Evolutionary conservation across 2,797 vertebrate species (phyloP), one percentile per base, ranked within the genome.

Genomic region (Alfaro cultratus): DNA sequence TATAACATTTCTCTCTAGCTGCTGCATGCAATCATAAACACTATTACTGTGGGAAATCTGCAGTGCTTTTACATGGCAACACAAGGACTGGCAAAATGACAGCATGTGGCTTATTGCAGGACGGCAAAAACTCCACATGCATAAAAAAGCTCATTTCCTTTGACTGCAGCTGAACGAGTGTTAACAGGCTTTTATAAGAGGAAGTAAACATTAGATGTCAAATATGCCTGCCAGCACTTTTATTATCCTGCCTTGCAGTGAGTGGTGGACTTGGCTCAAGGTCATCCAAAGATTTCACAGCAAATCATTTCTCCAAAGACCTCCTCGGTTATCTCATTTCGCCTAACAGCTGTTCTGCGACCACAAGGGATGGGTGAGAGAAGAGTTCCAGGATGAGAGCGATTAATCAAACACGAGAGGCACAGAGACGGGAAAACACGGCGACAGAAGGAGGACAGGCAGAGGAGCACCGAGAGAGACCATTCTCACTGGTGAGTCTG

Each of bases 281-380:
- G 46, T 80, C 72, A 82, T 15, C 57, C 0, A 4, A 73, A 70
- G 74, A 90, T 93, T 93, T 93, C 86, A 89, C 89, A 87, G 92
- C 11, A 64, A 85, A 89, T 84, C 71, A 85, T 84, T 89, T 90
- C 80, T 92, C 76, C 11, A 83, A 90, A 75, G 83, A 55, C 53
- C 73, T 87, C 81, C 83, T 87, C 75, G 86, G 75, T 86, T 75
- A 76, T 85, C 70, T 86, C 21, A 23, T 75, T 86, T 83, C 78
- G 90, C 93, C 92, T 90, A 94, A 89, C 93, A 95, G 94, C 94
- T 95, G 94, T 87, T 92, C 80, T 36, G 34, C 7, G 49, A 84
- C 76, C 89, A 78, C 83, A 26, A 67, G 87, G 89, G 92, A 91
- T 0, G 21, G 74, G 68, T 8, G 62, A 80, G 87, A 68, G 81